Percentiles rank a stretch among this genome's conserved stretches.
phyloP scores from a whole-genome alignment of 2,113 vertebrate species.

The Thamnaconus septentrionalis region DNA sequence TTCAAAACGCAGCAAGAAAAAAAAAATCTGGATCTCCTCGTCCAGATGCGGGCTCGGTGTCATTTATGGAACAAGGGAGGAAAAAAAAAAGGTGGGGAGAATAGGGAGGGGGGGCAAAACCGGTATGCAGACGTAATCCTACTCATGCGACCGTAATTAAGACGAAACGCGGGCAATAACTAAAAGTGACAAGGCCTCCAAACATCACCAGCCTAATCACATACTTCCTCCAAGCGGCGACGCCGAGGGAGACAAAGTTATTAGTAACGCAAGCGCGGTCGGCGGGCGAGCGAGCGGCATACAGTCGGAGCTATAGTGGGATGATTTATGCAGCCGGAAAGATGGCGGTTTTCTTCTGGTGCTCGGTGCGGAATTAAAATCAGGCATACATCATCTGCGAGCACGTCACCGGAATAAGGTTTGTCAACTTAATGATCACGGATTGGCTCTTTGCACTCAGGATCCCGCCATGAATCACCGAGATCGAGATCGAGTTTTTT shows the following conservation, averaged over 20 bases:
- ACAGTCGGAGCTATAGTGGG: slow-evolving; percentile 30
- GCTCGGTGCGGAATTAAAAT: slow-evolving; percentile 4
- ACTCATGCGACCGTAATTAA: slow-evolving; percentile 60
- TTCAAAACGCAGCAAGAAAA: neutral
- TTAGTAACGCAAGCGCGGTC: slow-evolving; percentile 41
- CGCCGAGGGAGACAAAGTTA: slow-evolving; percentile 54
- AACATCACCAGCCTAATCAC: slow-evolving; percentile 60
- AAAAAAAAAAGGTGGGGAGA: neutral
- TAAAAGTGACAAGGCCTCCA: slow-evolving; percentile 53
- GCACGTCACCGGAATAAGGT: slow-evolving; percentile 3
- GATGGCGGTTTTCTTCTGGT: neutral
- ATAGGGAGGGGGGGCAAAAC: slow-evolving; percentile 14
- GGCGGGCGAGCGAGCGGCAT: neutral
- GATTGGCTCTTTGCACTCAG: neutral
- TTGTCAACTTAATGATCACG: no score
- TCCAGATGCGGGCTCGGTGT: slow-evolving; percentile 49
- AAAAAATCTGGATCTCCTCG: slow-evolving; percentile 39
- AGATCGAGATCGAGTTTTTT: neutral
- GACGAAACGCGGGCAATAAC: slow-evolving; percentile 59
- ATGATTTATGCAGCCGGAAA: slow-evolving; percentile 36
- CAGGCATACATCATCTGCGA: slow-evolving; percentile 8
- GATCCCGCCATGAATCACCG: slow-evolving; percentile 12
- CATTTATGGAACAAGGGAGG: slow-evolving; percentile 24
- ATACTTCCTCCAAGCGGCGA: slow-evolving; percentile 45
- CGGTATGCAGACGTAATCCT: slow-evolving; percentile 32